Evolutionary conservation across 2,797 vertebrate species (phyloP), one percentile per base, ranked within the genome.

Genomic region (Sciurus carolinensis): DNA sequence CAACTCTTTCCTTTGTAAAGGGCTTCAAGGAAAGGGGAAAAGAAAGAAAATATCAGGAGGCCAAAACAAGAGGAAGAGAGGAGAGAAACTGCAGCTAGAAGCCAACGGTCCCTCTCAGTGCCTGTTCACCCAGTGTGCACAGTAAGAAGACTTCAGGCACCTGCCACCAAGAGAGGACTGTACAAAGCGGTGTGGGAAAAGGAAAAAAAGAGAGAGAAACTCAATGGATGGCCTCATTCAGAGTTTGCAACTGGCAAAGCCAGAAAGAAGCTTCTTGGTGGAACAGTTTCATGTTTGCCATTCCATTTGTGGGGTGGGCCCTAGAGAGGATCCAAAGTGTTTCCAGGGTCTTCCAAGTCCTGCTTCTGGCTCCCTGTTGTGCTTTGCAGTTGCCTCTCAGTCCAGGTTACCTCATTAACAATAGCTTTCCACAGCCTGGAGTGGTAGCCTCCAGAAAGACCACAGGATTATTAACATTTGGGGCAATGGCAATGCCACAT

Each of bases 21-120:
- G 11, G n/a, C 47, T 62, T 69, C 50, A 28, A 72, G 54, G 36
- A 52, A 82, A 67, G 79, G 42, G 52, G 75, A 73, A 10, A 22
- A 12, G 76, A 90, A 91, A 85, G 76, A 42, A 90, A 62, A 95
- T 36, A 57, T 44, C 7, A 26, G 50, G 54, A 92, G 50, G 67
- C 52, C 47, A 33, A 69, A 67, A 36, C 36, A 24, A 83, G 71
- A 57, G 24, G 26, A 6, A 54, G 44, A n/a, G 59, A 44, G 59
- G 47, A 39, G 2, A 2, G 5, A 9, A 36, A 7, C 36, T 1
- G 44, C 3, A 17, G 39, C 62, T 36, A 9, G 73, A 42, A 15
- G 28, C 69, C 82, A 69, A 83, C 6, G 6, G 59, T 39, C 12
- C 33, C 69, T 77, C 30, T 71, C n/a, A 0, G 3, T 1, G 42